These are phyloP conservation scores for Drosophila nasuta DNA, from an alignment of 1,140 invertebrate species.

Conservation along the genomic window DNA sequence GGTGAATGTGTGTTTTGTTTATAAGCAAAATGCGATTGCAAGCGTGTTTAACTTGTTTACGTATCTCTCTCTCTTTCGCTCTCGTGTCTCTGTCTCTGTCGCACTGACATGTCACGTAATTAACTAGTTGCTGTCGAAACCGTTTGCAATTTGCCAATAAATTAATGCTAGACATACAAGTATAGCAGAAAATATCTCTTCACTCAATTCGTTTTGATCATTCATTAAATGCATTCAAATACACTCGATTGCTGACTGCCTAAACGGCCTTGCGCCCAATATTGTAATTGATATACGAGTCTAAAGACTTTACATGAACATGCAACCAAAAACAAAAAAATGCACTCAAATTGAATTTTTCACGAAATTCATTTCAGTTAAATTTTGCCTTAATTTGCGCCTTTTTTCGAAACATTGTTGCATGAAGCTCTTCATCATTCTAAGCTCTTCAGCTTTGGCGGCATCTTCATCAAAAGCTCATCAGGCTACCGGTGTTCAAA, in stretches of 20 bases:
- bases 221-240: slow-evolving; percentile 46
- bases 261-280: slow-evolving; percentile 71
- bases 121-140: slow-evolving; percentile 52
- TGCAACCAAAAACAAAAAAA: background rate
- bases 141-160: slow-evolving; percentile 47
- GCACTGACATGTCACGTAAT: slow-evolving; percentile 78
- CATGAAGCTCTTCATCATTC: background rate
- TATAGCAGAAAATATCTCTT: slow-evolving; percentile 9
- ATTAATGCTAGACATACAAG: slow-evolving; percentile 35
- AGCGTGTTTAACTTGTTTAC: slow-evolving; percentile 72
- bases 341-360: background rate
- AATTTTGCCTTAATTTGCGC: slow-evolving; percentile 20
- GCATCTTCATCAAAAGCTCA: slow-evolving; percentile 47
- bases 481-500: slow-evolving; percentile 49
- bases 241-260: slow-evolving; percentile 27
- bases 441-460: slow-evolving; percentile 4
- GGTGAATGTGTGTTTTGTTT: slow-evolving; percentile 66
- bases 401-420: slow-evolving; percentile 20
- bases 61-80: slow-evolving; percentile 3
- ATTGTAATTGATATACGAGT: slow-evolving; percentile 62
- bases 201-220: slow-evolving; percentile 59
- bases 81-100: slow-evolving; percentile 1
- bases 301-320: too few species aligned
- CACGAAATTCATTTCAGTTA: background rate
- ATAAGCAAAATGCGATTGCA: slow-evolving; percentile 46